phyloP scores from a whole-genome alignment of 1,140 invertebrate species.

The Latrodectus geometricus region DNA sequence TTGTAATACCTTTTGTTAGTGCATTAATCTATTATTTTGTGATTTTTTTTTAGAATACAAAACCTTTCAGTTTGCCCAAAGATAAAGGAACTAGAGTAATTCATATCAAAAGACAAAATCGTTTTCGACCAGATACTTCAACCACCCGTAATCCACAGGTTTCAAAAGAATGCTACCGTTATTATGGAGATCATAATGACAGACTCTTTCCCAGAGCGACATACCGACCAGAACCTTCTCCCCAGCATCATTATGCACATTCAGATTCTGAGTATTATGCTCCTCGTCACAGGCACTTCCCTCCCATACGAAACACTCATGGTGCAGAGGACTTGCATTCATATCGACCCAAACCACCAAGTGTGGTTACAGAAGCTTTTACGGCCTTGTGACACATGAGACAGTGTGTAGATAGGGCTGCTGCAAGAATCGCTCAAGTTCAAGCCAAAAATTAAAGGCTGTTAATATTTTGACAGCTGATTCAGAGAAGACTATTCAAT shows the following conservation, averaged over 20 bases:
- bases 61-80: slow-evolving; percentile 52
- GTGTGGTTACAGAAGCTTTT: slow-evolving; percentile 57
- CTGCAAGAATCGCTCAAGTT: slow-evolving; percentile 60
- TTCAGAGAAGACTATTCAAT: neutral
- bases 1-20: too few species aligned
- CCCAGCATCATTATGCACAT: slow-evolving; percentile 61
- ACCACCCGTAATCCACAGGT: slow-evolving; percentile 25
- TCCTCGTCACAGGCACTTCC: slow-evolving; percentile 53
- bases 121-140: slow-evolving; percentile 46
- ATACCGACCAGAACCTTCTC: slow-evolving; percentile 57
- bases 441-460: slow-evolving; percentile 57
- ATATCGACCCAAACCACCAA: slow-evolving; percentile 48
- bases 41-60: slow-evolving; percentile 39
- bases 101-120: slow-evolving; percentile 60
- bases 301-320: slow-evolving; percentile 36
- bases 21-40: neutral
- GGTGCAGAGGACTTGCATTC: slow-evolving; percentile 42
- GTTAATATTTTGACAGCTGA: neutral
- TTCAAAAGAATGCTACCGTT: slow-evolving; percentile 50
- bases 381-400: slow-evolving; percentile 61
- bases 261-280: slow-evolving; percentile 60
- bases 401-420: slow-evolving; percentile 61
- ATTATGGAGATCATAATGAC: slow-evolving; percentile 60
- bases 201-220: slow-evolving; percentile 54
- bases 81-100: slow-evolving; percentile 57